Conservation (phyloP, 2,888 invertebrate species). For the Protula sp. region DNA sequence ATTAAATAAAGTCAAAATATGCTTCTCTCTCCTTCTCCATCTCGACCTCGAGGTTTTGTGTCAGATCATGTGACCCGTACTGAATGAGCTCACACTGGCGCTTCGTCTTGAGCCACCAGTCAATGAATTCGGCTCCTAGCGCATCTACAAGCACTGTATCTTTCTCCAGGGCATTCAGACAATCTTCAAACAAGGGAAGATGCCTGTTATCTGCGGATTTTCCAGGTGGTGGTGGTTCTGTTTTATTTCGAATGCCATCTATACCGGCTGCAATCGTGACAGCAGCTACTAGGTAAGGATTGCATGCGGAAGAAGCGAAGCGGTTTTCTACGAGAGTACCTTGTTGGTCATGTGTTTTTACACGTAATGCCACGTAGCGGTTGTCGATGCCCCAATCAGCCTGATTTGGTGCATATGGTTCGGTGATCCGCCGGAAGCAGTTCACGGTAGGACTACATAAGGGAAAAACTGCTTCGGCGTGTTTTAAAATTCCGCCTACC, state of each 20-base stretch:
- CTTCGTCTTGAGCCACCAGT: no score
- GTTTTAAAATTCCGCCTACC: slow-evolving; percentile 22
- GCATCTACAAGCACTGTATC: not conserved
- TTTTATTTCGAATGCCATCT: slow-evolving; percentile 24
- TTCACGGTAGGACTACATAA: slow-evolving; percentile 24
- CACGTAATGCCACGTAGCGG: slow-evolving; percentile 12
- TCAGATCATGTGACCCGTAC: no score
- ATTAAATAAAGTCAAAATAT: no score
- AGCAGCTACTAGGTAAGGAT: slow-evolving; percentile 24
- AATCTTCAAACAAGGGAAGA: not conserved
- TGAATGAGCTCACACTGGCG: no score
- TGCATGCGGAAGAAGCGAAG: slow-evolving; percentile 13
- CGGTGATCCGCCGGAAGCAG: slow-evolving; percentile 22
- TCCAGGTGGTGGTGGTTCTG: slow-evolving; percentile 14
- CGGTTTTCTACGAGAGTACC: slow-evolving; percentile 22
- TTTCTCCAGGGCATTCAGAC: not conserved
- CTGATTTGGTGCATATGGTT: slow-evolving; percentile 9
- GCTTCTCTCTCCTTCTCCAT: not conserved
- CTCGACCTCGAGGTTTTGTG: no score
- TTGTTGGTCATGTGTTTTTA: slow-evolving; percentile 5
- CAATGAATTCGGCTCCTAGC: not conserved
- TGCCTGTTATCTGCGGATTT: not conserved
- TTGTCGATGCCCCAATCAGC: slow-evolving; percentile 24
- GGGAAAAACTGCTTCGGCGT: slow-evolving; percentile 21
- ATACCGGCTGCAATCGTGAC: slow-evolving; percentile 20